phyloP scores from a whole-genome alignment of 2,888 invertebrate genomes.

The Linyphia triangularis region DNA sequence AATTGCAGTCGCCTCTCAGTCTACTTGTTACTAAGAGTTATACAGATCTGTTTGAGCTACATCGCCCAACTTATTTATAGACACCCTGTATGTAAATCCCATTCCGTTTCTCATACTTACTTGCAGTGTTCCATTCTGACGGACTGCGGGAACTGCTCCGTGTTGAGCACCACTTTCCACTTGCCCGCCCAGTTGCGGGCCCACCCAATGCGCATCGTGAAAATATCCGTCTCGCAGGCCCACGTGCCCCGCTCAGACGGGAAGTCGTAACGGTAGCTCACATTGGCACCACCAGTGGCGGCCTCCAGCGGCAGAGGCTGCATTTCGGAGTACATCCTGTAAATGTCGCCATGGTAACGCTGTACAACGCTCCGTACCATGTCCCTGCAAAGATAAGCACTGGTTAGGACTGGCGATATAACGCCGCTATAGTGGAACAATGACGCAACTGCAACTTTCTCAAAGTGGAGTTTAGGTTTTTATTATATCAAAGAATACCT shows the following conservation, averaged over 20 bases:
- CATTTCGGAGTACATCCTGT: conserved; percentile 68
- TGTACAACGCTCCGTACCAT: conserved; percentile 62
- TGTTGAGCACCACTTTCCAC: conserved; percentile 72
- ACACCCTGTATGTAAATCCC: too few species aligned
- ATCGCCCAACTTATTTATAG: too few species aligned
- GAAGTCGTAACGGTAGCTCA: conserved; percentile 62
- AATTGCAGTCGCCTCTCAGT: too few species aligned
- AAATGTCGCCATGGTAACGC: conserved; percentile 52
- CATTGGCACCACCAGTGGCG: conserved; percentile 13
- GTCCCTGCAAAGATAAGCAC: conserved; percentile 25
- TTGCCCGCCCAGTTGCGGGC: conserved; percentile 69
- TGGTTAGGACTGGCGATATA: background rate
- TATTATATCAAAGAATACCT: too few species aligned
- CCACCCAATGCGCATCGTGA: conserved; percentile 70
- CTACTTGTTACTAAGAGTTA: too few species aligned
- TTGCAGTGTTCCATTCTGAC: conserved; percentile 72
- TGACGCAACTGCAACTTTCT: too few species aligned
- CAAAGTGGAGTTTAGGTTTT: too few species aligned
- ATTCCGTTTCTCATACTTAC: conserved; percentile 49
- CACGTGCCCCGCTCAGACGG: conserved; percentile 64
- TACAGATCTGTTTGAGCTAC: too few species aligned
- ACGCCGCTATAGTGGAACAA: too few species aligned
- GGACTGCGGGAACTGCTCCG: conserved; percentile 70
- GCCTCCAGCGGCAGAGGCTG: conserved; percentile 50
- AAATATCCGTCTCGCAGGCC: conserved; percentile 72